Evolutionary conservation across 1,140 invertebrate species (phyloP), one percentile per base, ranked within the genome.

Genomic region (Saccostrea echinata): DNA sequence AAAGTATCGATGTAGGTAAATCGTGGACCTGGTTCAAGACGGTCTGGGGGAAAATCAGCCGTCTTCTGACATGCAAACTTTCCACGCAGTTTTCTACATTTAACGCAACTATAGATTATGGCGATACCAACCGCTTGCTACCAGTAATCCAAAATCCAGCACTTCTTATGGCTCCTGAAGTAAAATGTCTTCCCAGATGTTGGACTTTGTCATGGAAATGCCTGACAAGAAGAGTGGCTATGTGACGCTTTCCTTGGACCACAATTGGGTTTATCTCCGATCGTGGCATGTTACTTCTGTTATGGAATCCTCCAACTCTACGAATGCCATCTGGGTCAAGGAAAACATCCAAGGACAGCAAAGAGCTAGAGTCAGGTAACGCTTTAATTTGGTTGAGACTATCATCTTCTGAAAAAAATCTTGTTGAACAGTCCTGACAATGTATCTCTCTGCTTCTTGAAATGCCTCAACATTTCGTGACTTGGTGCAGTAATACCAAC

Each of bases 1-100:
- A 88, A 90, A 12, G 61, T 84, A 61, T 88, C 87, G 8, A 88
- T 11, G 2, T 57, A 76, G 24, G 88, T 55, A 43, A 27, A 85
- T 27, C 61, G 82, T 61, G 68, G 84, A 8, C 55, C 43, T n/a
- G 88, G 71, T 51, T 11, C 21, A 6, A 87, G 43, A 12, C 89
- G 57, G 52, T 90, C 89, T 16, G 24, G 13, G 13, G 85, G 87
- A 16, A 88, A 33, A 53, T 83, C 83, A 1, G 89, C 16, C 89
- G 87, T 90, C 52, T 82, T 86, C 57, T 88, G 89, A 21, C 1
- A 9, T 24, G 57, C 61, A 4, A 43, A 27, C 11, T 53, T 81
- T 43, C 84, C 84, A 27, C 86, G 18, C 55, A 81, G 61, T 33
- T 53, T 76, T 21, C 71, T 64, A 53, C 87, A 84, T 43, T n/a